These are phyloP conservation scores for Samia ricini DNA, from an alignment of 1,140 invertebrate species.

Conservation along the genomic window DNA sequence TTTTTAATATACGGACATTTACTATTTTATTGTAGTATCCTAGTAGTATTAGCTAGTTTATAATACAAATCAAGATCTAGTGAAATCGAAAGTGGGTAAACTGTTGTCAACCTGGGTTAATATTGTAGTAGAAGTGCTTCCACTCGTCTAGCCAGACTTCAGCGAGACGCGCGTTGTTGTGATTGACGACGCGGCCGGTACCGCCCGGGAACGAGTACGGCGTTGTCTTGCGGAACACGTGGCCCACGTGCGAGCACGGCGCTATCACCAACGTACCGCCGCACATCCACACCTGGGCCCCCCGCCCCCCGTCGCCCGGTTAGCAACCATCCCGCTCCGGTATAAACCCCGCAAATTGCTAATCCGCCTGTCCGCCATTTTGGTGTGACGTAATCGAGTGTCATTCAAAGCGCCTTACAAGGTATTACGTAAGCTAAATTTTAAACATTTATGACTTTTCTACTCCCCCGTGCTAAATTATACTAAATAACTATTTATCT, in stretches of 20 bases:
- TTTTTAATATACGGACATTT: too few species aligned
- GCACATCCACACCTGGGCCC: conserved; percentile 96
- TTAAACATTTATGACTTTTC: too few species aligned
- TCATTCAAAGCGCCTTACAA: too few species aligned
- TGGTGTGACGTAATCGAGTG: too few species aligned
- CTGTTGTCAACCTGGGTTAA: conserved; percentile 89
- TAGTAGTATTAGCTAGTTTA: too few species aligned
- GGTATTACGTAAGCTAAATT: too few species aligned
- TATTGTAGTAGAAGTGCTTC: conserved; percentile 99
- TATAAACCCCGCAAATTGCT: too few species aligned
- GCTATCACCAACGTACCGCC: conserved; percentile 94
- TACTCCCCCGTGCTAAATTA: too few species aligned
- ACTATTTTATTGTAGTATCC: too few species aligned
- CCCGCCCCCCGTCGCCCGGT: conserved; percentile 17
- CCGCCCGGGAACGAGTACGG: conserved; percentile 99
- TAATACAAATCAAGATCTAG: not conserved
- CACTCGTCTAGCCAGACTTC: conserved; percentile 99
- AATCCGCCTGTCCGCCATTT: too few species aligned
- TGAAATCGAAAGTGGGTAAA: not conserved
- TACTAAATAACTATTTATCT: too few species aligned
- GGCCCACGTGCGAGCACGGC: conserved; percentile 95
- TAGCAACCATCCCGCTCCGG: too few species aligned
- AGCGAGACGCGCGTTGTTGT: conserved; percentile 97
- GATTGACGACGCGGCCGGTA: conserved; percentile 98
- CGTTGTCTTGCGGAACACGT: conserved; percentile 99